phyloP scores from a whole-genome alignment of 2,797 vertebrate genomes.

The Myotis daubentonii region DNA sequence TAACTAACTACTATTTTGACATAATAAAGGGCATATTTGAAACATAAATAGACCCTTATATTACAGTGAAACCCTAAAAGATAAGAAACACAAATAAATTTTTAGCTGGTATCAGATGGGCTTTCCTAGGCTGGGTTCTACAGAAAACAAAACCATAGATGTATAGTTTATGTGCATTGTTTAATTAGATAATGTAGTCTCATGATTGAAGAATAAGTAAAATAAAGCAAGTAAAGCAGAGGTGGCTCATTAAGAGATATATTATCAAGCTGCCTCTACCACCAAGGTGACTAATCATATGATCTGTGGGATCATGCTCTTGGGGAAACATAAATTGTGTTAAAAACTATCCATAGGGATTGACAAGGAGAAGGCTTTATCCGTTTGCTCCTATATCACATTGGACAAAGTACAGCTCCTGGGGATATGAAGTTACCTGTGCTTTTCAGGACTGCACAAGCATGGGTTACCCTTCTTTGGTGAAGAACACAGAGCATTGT shows the following conservation, averaged over 20 bases:
- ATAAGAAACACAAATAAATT: neutral
- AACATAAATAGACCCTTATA: neutral
- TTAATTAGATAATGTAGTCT: neutral
- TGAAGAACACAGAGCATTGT: accelerated
- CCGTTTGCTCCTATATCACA: neutral
- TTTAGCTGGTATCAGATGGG: neutral
- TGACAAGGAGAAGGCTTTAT: neutral
- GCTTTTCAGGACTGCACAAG: neutral
- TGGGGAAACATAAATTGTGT: neutral
- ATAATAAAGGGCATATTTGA: neutral
- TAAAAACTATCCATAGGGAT: neutral
- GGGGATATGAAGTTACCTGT: neutral
- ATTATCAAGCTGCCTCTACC: neutral
- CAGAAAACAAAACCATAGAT: neutral
- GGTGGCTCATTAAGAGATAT: neutral
- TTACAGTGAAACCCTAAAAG: neutral
- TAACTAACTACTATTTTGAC: neutral
- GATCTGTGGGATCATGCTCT: neutral
- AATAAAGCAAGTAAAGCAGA: neutral
- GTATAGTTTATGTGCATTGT: neutral
- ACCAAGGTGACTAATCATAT: neutral
- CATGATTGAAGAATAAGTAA: neutral
- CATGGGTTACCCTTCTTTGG: accelerated
- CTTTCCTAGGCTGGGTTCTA: neutral
- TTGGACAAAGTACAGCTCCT: neutral